Base-by-base conservation (phyloP, 1,140 invertebrate species). In the Zaprionus nigranus region DNA sequence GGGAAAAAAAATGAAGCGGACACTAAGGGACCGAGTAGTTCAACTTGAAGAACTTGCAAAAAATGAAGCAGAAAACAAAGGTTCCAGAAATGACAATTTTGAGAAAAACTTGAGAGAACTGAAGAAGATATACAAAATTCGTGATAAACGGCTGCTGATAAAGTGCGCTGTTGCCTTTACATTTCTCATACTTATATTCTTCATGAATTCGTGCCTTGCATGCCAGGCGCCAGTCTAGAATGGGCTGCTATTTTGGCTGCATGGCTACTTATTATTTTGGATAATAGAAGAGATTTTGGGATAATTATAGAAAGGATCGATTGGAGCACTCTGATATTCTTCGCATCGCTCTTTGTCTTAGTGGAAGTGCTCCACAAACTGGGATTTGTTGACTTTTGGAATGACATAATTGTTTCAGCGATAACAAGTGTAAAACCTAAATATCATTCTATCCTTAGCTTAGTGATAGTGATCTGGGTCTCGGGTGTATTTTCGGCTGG, bases 281-380 rank as follows among this genome's bases (percentile, higher is more conserved):
- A 95, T 26, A 76, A 82, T 36, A 15, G n/a, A 6, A 7, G 2
- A 2, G 95, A 97, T 79, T 84, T 97, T 9, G 96, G 96, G 66
- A 93, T 93, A 22, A 92, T 97, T n/a, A 92, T 97, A 43, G 93
- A 94, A 0, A 93, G 95, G 49, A 94, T 97, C 0, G 96, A 97
- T 92, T 97, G 96, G 96, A 94, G 94, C 1, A 97, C 96, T 1
- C 92, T 97, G 0, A 90, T 97, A 15, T 97, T 97, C 83, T 97
- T 97, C 82, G 95, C 96, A 2, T 94, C 95, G 0, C 92, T 97
- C 0, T 97, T 97, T 75, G 94, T 97, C 12, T 92, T 97, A 1
- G 97, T 97, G 95, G 96, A 96, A 93, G 95, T 95, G 13, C 83
- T 97, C 12, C 93, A 94, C 0, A 93, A 94, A 74, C 79, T 97